A percentile compares a stretch with the other conserved stretches of the same genome.
Evolutionary conservation across 2,888 invertebrate species (phyloP).

Genomic region (Dromius quadrimaculatus): DNA sequence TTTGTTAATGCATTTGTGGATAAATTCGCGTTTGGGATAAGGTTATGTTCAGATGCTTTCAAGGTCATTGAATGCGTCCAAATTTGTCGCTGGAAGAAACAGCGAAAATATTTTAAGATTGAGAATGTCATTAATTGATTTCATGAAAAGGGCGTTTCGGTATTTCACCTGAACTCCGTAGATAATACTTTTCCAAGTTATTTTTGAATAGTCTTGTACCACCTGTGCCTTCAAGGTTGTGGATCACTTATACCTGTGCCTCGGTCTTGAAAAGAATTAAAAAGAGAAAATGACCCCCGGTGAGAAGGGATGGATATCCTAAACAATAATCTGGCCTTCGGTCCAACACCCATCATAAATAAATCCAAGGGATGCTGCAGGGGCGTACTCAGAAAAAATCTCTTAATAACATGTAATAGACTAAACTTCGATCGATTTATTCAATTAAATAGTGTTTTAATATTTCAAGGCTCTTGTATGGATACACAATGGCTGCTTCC

Average conservation of each 20-base stretch:
- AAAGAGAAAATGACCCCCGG: constrained; percentile 38
- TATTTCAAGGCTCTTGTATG: neutral
- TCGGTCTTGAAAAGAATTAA: constrained; percentile 26
- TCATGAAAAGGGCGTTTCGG: no score
- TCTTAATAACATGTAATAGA: neutral
- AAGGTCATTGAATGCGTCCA: constrained; percentile 31
- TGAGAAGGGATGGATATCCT: constrained; percentile 44
- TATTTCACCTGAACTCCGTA: no score
- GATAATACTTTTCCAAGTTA: constrained; percentile 19
- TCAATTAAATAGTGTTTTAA: neutral
- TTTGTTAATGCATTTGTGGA: neutral
- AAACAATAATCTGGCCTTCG: constrained; percentile 47
- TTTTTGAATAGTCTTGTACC: constrained; percentile 25
- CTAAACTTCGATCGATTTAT: neutral
- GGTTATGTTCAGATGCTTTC: constrained; percentile 6
- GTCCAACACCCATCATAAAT: constrained; percentile 49
- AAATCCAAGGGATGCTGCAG: constrained; percentile 47
- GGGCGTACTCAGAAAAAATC: constrained; percentile 29
- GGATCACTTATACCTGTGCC: constrained; percentile 26
- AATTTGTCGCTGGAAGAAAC: no score
- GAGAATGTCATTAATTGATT: no score
- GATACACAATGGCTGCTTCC: constrained; percentile 10
- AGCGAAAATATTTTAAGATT: no score
- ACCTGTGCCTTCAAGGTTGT: constrained; percentile 38
- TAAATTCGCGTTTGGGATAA: neutral